A percentile compares a stretch with the other conserved stretches of the same genome.
Evolutionary conservation across 1,140 invertebrate species (phyloP).

Genomic region (Saccostrea cuccullata): DNA sequence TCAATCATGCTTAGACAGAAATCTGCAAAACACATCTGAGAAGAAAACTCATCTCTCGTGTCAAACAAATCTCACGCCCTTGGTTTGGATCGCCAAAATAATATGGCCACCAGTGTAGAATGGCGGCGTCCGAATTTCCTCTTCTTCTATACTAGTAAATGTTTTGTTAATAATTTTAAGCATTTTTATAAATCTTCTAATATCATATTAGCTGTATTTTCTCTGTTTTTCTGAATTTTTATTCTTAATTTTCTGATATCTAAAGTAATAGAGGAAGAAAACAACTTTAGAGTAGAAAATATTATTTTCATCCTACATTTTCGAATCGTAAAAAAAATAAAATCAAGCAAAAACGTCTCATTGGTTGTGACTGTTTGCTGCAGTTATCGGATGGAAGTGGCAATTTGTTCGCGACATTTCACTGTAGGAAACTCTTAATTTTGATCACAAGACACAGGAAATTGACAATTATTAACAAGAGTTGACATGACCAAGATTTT

Average conservation of each 20-base stretch:
- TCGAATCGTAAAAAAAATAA: neutral
- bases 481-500: slow-evolving; percentile 41
- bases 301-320: neutral
- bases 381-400: slow-evolving; percentile 14
- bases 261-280: neutral
- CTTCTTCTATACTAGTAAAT: neutral
- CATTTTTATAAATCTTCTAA: neutral
- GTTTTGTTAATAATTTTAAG: too few relatives aligned
- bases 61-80: slow-evolving; percentile 36
- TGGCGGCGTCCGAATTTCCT: neutral
- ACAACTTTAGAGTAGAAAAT: neutral
- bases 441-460: slow-evolving; percentile 39
- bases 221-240: neutral
- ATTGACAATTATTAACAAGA: slow-evolving; percentile 42
- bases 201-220: neutral
- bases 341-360: neutral
- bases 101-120: slow-evolving; percentile 15
- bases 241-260: neutral
- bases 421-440: slow-evolving; percentile 30
- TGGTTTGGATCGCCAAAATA: slow-evolving; percentile 33
- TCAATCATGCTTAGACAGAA: slow-evolving; percentile 25
- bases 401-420: slow-evolving; percentile 35
- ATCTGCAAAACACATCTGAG: slow-evolving; percentile 20
- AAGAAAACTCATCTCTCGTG: slow-evolving; percentile 21
- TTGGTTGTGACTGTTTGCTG: neutral